Conservation (phyloP, 2,888 invertebrate genomes). For the Eilema griseolum region DNA sequence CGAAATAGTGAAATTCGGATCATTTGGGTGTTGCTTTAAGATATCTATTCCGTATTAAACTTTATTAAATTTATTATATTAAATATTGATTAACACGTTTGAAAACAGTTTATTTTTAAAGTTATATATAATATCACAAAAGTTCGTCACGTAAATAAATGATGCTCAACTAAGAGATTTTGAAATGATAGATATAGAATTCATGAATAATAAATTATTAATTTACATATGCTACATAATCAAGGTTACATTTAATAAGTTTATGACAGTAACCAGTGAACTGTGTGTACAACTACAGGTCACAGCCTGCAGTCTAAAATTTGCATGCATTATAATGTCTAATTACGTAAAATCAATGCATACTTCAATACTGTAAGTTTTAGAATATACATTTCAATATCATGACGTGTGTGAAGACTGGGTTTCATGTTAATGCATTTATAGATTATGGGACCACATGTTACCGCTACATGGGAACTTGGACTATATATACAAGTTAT, state of each 20-base stretch:
- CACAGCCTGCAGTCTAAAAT: conserved; percentile 19
- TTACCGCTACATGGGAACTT: background rate
- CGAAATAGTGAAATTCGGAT: too few species aligned
- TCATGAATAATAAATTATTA: conserved; percentile 38
- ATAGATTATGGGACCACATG: conserved; percentile 22
- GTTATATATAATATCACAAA: conserved; percentile 22
- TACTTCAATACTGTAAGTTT: conserved; percentile 14
- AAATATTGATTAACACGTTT: background rate
- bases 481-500: too few species aligned
- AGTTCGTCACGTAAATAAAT: conserved; percentile 26
- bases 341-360: conserved; percentile 31
- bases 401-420: conserved; percentile 22
- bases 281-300: conserved; percentile 28
- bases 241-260: conserved; percentile 22
- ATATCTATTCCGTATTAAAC: background rate
- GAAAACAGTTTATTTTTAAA: too few species aligned
- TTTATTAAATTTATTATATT: background rate
- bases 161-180: conserved; percentile 39
- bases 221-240: conserved; percentile 31
- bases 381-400: conserved; percentile 17
- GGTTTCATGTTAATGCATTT: conserved; percentile 23
- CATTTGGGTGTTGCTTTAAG: too few species aligned
- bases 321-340: conserved; percentile 31
- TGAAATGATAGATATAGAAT: conserved; percentile 31
- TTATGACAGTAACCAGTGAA: conserved; percentile 32